These are phyloP conservation scores for Clepsis dumicolana DNA, from an alignment of 2,888 invertebrate species.

Conservation along the genomic window DNA sequence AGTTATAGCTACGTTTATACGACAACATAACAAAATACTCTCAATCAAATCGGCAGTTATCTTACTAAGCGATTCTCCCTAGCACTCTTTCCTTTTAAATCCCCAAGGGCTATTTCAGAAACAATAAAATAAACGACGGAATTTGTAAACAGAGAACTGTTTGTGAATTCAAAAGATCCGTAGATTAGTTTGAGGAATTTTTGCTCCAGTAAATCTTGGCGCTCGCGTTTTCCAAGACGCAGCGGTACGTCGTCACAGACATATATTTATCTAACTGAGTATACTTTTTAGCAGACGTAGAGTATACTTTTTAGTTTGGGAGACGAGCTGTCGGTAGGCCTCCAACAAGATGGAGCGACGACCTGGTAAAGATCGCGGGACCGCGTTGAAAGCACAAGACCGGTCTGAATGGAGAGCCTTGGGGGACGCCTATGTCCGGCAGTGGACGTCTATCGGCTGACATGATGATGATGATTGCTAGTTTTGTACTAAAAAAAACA, in stretches of 20 bases:
- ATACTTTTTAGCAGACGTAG: background rate
- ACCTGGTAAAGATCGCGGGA: no score
- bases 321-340: no score
- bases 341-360: no score
- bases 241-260: background rate
- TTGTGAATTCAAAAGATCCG: constrained; percentile 26
- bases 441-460: no score
- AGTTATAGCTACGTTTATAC: no score
- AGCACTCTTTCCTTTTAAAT: background rate
- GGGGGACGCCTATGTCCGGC: no score
- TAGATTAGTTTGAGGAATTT: constrained; percentile 24
- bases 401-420: no score
- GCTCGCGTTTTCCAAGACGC: constrained; percentile 10
- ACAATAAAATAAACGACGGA: constrained; percentile 20
- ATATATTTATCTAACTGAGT: background rate
- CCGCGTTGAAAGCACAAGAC: no score
- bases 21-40: no score
- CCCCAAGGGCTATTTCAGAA: background rate
- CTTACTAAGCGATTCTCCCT: background rate
- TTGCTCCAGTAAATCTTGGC: constrained; percentile 26
- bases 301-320: no score
- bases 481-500: no score
- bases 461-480: no score
- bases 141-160: constrained; percentile 3
- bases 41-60: background rate